These are phyloP conservation scores for Zaprionus vittiger DNA, from an alignment of 1,140 invertebrate genomes.

Conservation along the genomic window DNA sequence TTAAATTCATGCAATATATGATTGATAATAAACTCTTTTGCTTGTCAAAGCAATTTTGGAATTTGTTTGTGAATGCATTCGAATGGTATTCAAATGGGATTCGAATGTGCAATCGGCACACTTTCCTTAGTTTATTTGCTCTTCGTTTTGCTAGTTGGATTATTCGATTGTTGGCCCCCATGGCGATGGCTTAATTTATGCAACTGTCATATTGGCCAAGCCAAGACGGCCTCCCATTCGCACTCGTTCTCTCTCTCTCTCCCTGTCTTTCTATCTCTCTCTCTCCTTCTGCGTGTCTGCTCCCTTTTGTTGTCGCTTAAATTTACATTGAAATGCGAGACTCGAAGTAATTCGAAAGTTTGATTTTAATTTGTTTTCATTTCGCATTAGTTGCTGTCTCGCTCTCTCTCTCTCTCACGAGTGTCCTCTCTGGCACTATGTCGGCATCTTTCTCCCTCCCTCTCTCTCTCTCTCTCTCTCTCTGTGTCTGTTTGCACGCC, in stretches of 20 bases:
- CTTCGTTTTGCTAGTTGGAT: slow-evolving; percentile 9
- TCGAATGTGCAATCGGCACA: background rate
- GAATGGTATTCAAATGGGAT: background rate
- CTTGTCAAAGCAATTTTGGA: background rate
- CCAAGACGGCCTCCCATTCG: background rate
- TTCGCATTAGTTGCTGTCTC: slow-evolving; percentile 64
- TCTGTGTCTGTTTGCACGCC: slow-evolving; percentile 70
- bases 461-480: slow-evolving; percentile 28
- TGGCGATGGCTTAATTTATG: slow-evolving; percentile 51
- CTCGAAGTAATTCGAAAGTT: slow-evolving; percentile 84
- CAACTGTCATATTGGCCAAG: slow-evolving; percentile 39
- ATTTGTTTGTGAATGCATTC: background rate
- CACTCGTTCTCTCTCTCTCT: background rate
- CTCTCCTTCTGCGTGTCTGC: slow-evolving; percentile 9
- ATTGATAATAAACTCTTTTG: background rate
- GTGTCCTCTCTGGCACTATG: background rate
- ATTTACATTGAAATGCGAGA: slow-evolving; percentile 83
- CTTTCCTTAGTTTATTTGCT: background rate
- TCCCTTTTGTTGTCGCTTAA: slow-evolving; percentile 74
- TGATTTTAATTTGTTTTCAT: slow-evolving; percentile 84
- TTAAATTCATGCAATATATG: background rate
- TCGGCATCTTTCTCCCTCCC: background rate
- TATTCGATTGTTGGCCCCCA: slow-evolving; percentile 19
- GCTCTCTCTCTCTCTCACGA: background rate
- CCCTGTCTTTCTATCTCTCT: background rate